Conservation (phyloP, 2,888 invertebrate species). For the Thumatha senex region DNA sequence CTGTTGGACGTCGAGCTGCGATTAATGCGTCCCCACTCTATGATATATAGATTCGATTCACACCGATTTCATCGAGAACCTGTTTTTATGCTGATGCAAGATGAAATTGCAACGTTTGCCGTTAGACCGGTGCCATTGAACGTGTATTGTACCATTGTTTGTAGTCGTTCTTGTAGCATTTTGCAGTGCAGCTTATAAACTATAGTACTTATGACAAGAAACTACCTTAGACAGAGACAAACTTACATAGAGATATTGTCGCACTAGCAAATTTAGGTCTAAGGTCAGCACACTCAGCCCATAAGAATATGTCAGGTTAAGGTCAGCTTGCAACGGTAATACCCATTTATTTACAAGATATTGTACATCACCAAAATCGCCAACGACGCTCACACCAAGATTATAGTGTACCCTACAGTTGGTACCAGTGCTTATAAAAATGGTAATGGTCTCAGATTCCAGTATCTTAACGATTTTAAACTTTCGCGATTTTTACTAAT, state of each 20-base stretch:
- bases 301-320: too few species aligned
- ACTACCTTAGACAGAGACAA: neutral
- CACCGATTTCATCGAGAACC: conserved; percentile 14
- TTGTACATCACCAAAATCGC: too few species aligned
- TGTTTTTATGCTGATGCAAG: conserved; percentile 13
- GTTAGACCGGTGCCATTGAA: conserved; percentile 1
- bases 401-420: too few species aligned
- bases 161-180: neutral
- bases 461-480: too few species aligned
- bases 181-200: neutral
- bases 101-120: conserved; percentile 7
- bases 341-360: too few species aligned
- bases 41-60: conserved; percentile 29
- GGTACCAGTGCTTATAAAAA: too few species aligned
- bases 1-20: conserved; percentile 31
- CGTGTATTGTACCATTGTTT: neutral
- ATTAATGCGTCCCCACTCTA: conserved; percentile 36
- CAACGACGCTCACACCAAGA: too few species aligned
- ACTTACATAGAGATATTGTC: neutral
- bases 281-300: too few species aligned
- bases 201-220: neutral
- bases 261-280: too few species aligned
- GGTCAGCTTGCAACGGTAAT: too few species aligned
- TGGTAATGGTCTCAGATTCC: too few species aligned
- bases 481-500: too few species aligned